phyloP scores from a whole-genome alignment of 1,140 invertebrate species.

The Acyrthosiphon pisum region DNA sequence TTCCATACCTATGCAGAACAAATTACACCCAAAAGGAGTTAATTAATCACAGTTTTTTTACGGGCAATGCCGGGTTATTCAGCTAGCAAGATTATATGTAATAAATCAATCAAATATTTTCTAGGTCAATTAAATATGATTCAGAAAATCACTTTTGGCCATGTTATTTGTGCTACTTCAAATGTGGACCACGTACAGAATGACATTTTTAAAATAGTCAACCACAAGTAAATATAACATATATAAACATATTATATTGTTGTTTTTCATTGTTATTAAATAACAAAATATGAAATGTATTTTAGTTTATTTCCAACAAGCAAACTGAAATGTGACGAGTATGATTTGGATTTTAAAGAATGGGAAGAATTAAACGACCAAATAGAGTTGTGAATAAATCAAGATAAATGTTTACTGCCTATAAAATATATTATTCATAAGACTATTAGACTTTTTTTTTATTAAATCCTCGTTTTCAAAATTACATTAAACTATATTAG shows the following conservation, averaged over 20 bases:
- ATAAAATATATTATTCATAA: not conserved
- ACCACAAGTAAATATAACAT: constrained; percentile 38
- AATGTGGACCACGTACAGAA: not conserved
- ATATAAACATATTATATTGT: too few relatives aligned
- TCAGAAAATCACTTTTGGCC: constrained; percentile 7
- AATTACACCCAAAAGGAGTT: too few relatives aligned
- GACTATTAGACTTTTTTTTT: not conserved
- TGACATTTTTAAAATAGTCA: not conserved
- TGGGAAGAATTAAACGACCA: not conserved
- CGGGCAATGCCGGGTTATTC: too few relatives aligned
- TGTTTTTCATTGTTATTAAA: too few relatives aligned
- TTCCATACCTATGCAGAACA: too few relatives aligned
- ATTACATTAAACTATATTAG: too few relatives aligned
- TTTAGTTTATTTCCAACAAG: constrained; percentile 8
- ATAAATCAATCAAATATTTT: not conserved
- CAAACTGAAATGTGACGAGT: constrained; percentile 23
- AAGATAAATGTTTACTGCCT: not conserved
- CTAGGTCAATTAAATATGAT: constrained; percentile 1
- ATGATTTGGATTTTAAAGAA: not conserved
- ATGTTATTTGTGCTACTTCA: not conserved
- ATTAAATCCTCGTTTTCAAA: not conserved
- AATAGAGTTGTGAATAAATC: not conserved
- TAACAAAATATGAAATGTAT: not conserved
- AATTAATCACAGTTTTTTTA: too few relatives aligned
- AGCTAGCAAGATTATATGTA: not conserved